Evolutionary conservation across 2,797 vertebrate species (phyloP).

Genomic region (Fratercula arctica): DNA sequence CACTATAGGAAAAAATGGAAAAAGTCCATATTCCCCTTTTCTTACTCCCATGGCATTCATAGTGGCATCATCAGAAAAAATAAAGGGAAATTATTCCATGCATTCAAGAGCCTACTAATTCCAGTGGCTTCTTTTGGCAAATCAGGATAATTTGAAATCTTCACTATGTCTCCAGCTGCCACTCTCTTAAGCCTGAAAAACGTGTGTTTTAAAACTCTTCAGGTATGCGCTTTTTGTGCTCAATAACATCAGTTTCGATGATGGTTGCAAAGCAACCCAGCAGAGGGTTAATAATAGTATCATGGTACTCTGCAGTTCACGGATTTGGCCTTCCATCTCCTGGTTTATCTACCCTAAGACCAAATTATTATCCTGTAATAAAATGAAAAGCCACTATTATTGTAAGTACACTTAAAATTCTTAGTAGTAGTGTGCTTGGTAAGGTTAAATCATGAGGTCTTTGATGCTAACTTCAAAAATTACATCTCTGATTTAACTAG

Average conservation of each 20-base stretch:
- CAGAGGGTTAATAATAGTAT: constrained; percentile 13
- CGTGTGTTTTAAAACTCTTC: background rate
- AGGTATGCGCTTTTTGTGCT: background rate
- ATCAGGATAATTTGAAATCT: background rate
- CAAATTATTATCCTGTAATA: constrained; percentile 43
- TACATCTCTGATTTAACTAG: constrained; percentile 20
- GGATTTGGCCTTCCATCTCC: constrained; percentile 12
- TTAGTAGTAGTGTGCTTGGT: constrained; percentile 40
- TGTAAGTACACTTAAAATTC: constrained; percentile 58
- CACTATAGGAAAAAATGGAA: background rate
- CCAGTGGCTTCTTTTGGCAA: background rate
- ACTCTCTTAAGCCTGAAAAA: background rate
- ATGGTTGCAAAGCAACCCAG: background rate
- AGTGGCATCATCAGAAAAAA: background rate
- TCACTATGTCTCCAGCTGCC: background rate
- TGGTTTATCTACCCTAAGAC: constrained; percentile 32
- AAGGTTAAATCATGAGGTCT: constrained; percentile 64
- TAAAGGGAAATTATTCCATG: background rate
- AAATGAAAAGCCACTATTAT: constrained; percentile 53
- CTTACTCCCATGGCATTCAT: background rate
- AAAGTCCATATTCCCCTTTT: background rate
- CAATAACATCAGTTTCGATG: background rate
- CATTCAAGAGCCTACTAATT: background rate
- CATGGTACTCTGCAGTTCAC: background rate
- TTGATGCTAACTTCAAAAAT: constrained; percentile 61